These are phyloP conservation scores for Tenualosa ilisha DNA, from an alignment of 2,797 vertebrate genomes.

Conservation along the genomic window DNA sequence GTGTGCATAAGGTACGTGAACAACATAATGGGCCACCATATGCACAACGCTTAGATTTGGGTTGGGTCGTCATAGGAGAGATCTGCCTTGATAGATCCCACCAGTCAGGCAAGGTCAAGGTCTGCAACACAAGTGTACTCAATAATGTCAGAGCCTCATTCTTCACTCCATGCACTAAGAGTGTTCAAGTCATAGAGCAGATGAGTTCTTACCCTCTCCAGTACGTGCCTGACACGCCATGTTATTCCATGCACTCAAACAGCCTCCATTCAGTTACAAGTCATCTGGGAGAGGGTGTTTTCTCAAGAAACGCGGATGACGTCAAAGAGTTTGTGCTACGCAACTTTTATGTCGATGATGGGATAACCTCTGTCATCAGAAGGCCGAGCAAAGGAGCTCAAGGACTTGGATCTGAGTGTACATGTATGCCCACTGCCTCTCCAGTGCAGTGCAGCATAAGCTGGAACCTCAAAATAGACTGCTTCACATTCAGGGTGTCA, in stretches of 20 bases:
- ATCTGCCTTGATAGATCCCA: too few relatives aligned
- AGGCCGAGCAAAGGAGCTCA: neutral
- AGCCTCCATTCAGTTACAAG: too few relatives aligned
- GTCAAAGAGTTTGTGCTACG: conserved; percentile 19
- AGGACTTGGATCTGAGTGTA: neutral
- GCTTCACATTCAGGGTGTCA: conserved; percentile 31
- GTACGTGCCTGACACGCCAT: neutral
- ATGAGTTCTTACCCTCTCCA: too few relatives aligned
- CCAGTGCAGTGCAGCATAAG: conserved; percentile 24
- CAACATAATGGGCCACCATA: too few relatives aligned
- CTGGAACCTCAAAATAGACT: conserved; percentile 32
- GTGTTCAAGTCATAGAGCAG: neutral
- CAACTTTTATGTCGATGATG: conserved; percentile 34
- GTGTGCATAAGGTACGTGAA: too few relatives aligned
- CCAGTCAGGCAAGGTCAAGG: too few relatives aligned
- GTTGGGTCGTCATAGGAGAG: too few relatives aligned
- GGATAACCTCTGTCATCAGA: conserved; percentile 20
- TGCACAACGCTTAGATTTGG: too few relatives aligned
- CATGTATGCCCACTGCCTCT: neutral
- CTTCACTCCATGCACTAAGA: conserved; percentile 23
- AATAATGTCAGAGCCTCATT: neutral
- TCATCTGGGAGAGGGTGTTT: too few relatives aligned
- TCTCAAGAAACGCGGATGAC: too few relatives aligned
- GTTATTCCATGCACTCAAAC: too few relatives aligned
- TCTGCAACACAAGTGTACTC: neutral